Base-by-base conservation (phyloP, 30 jellyfish, hydroid and myxozoan species). In the Aurelia sp. region DNA sequence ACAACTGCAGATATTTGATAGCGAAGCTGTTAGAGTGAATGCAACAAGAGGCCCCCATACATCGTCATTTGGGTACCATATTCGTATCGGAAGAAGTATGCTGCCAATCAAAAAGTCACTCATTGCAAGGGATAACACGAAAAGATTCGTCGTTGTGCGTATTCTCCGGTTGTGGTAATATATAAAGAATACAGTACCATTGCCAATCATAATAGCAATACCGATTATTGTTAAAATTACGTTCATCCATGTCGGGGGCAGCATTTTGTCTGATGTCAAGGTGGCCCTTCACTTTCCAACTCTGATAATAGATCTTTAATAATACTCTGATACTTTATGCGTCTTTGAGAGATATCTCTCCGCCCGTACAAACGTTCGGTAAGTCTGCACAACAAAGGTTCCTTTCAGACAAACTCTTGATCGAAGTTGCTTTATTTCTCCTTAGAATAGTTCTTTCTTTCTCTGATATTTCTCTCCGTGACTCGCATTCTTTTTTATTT, bases 101-200 rank as follows among this genome's bases (percentile, higher is more conserved):
- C 79, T 72, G 48, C 96, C 96, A 17, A 86, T 89, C 22, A 86
- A 74, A 40, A 86, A 76, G 76, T 86, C 96, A 21, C 89, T 74
- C 33, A 86, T 68, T 15, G 96, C 87, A 21, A 86, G 82, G n/a
- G 96, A 86, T 30, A 86, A 23, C 17, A 86, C 96, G 64, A 86
- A 86, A 53, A 50, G 71, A 65, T 86, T 86, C 12, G 96, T 86
- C 52, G 48, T 22, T 0, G 96, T 72, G 15, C 96, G 78, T 52
- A 86, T 17, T 30, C 60, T 51, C 59, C 69, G 61, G 82, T 86
- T 86, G 30, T 60, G 20, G 50, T 20, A 67, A 63, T 61, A 86
- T 13, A 83, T 89, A 16, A 86, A 33, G 53, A 69, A 75, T 19
- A 86, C 86, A 18, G 79, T 22, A 10, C 83, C 89, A 48, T 86